These are phyloP conservation scores for Olivierus martensii DNA, from an alignment of 1,140 invertebrate species.

Conservation along the genomic window DNA sequence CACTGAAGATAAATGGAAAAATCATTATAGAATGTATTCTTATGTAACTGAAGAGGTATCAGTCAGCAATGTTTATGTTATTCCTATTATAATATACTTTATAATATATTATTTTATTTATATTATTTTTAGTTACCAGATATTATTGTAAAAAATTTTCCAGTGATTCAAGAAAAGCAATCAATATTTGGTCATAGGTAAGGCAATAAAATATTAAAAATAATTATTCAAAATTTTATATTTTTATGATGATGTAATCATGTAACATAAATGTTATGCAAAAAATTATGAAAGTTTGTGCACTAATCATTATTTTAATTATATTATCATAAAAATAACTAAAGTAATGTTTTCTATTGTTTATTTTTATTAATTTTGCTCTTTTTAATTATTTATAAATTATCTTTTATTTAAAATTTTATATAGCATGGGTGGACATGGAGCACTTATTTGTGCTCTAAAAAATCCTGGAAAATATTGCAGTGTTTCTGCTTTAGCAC, in stretches of 20 bases:
- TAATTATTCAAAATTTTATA: slow-evolving; percentile 6
- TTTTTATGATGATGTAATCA: no score
- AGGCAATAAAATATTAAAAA: not conserved
- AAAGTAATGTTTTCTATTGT: no score
- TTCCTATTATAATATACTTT: no score
- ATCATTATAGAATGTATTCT: slow-evolving; percentile 90
- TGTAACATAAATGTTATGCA: no score
- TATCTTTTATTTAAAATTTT: no score
- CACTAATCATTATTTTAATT: no score
- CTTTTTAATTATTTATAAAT: no score
- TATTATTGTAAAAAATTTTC: slow-evolving; percentile 60
- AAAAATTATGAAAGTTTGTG: no score
- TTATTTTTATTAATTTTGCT: no score
- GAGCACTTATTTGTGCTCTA: slow-evolving; percentile 78
- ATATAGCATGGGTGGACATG: slow-evolving; percentile 90
- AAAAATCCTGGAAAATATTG: slow-evolving; percentile 83
- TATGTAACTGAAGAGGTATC: slow-evolving; percentile 73
- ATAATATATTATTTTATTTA: not conserved
- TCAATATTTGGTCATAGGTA: slow-evolving; percentile 31
- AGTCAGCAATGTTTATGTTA: no score
- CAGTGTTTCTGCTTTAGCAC: slow-evolving; percentile 91
- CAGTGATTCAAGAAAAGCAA: slow-evolving; percentile 32
- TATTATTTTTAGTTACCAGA: slow-evolving; percentile 43
- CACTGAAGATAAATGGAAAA: slow-evolving; percentile 75
- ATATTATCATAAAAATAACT: no score